These are phyloP conservation scores for Notiomystis cincta DNA, from an alignment of 2,113 vertebrate genomes.

Conservation along the genomic window DNA sequence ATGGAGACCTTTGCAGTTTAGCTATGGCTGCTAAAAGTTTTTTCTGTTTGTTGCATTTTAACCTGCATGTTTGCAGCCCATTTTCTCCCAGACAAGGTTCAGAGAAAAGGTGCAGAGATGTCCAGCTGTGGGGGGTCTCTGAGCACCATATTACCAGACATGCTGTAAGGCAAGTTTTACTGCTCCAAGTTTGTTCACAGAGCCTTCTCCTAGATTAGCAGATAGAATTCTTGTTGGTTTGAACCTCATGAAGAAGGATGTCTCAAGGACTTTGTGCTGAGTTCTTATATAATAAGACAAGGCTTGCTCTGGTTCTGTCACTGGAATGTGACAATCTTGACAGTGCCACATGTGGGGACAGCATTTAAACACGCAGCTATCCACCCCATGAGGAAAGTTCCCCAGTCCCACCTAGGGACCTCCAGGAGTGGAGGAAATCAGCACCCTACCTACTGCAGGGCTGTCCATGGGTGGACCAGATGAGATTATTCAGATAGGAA, in stretches of 20 bases:
- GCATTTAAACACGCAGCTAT: not conserved
- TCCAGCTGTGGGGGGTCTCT: not conserved
- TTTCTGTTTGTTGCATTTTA: not conserved
- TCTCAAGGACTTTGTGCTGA: not conserved
- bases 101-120: not conserved
- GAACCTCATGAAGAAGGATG: not conserved
- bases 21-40: not conserved
- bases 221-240: not conserved
- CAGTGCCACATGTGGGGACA: not conserved
- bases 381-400: not conserved
- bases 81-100: not conserved
- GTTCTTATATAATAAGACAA: not conserved
- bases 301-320: not conserved
- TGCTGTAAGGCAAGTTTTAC: not conserved
- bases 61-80: not conserved
- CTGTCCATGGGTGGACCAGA: not conserved
- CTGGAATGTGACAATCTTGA: not conserved
- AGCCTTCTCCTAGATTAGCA: not conserved
- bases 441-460: not conserved
- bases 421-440: not conserved
- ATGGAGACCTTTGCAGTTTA: not conserved
- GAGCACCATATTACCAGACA: fast-evolving
- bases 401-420: not conserved
- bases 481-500: not conserved
- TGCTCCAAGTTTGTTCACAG: not conserved